phyloP scores from a whole-genome alignment of 1,140 invertebrate genomes.

The Capitella teleta region DNA sequence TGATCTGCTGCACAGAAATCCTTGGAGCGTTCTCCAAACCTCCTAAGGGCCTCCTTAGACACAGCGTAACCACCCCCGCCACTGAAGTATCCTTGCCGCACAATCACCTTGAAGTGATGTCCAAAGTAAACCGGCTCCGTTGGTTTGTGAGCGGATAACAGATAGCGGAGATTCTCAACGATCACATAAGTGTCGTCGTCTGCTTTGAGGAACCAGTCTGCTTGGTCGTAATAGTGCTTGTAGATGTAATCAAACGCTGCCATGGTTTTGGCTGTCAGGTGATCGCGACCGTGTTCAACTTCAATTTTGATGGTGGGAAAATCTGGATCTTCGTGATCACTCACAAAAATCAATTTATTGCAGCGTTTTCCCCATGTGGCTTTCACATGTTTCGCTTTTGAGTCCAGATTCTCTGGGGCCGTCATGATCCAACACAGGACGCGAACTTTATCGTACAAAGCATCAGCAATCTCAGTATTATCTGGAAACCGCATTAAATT shows the following conservation, averaged over 20 bases:
- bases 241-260: constrained; percentile 11
- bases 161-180: constrained; percentile 37
- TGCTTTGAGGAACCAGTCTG: constrained; percentile 87
- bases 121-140: constrained; percentile 38
- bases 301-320: constrained; percentile 7
- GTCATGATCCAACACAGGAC: constrained; percentile 96
- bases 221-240: constrained; percentile 33
- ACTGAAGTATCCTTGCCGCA: constrained; percentile 76
- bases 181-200: constrained; percentile 80
- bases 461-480: constrained; percentile 63
- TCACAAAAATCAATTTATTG: constrained; percentile 65
- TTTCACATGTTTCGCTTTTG: constrained; percentile 81
- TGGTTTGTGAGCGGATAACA: constrained; percentile 18
- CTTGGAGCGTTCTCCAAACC: constrained; percentile 13
- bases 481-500: no score
- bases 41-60: constrained; percentile 26
- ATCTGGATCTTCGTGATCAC: background rate
- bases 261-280: constrained; percentile 13
- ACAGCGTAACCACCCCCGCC: constrained; percentile 55
- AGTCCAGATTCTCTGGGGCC: constrained; percentile 74
- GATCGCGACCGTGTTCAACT: constrained; percentile 7
- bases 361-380: constrained; percentile 90
- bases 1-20: constrained; percentile 4
- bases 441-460: constrained; percentile 52
- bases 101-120: constrained; percentile 34